A percentile compares a stretch with the other conserved stretches of the same genome.
Evolutionary conservation across 2,113 vertebrate genomes (phyloP).

Genomic region (Callionymus lyra): DNA sequence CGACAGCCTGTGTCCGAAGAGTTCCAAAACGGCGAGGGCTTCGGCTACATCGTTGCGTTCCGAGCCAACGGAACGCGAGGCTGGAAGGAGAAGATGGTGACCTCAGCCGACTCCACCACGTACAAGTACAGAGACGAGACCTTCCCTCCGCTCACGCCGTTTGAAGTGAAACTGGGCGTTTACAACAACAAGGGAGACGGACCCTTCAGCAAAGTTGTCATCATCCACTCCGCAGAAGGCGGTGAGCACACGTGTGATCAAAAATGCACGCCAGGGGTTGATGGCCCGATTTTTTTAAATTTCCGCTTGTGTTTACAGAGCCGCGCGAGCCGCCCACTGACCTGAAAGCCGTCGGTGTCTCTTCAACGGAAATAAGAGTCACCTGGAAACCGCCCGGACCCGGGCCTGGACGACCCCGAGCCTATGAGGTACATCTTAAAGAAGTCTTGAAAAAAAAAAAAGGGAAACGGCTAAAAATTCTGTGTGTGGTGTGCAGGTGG

Average conservation of each 20-base stretch:
- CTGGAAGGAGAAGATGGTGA: slow-evolving; percentile 98
- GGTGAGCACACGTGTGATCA: slow-evolving; percentile 67
- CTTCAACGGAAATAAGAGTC: slow-evolving; percentile 85
- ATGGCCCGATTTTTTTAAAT: not conserved
- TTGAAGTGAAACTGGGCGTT: slow-evolving; percentile 93
- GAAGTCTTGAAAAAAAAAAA: too few relatives aligned
- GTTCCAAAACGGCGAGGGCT: slow-evolving; percentile 93
- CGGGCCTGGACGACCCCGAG: slow-evolving; percentile 82
- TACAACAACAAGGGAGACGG: slow-evolving; percentile 98
- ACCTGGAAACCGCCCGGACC: slow-evolving; percentile 81
- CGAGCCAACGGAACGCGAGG: slow-evolving; percentile 88
- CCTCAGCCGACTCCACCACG: slow-evolving; percentile 85
- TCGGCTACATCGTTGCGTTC: slow-evolving; percentile 95
- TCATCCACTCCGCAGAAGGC: slow-evolving; percentile 78
- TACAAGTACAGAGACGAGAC: slow-evolving; percentile 96
- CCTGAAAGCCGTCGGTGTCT: slow-evolving; percentile 78
- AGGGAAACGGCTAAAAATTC: too few relatives aligned
- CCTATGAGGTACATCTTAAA: slow-evolving; percentile 83
- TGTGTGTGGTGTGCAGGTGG: slow-evolving; percentile 63
- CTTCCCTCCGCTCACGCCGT: slow-evolving; percentile 87
- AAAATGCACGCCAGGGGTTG: not conserved
- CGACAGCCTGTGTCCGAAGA: slow-evolving; percentile 90
- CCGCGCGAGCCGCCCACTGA: slow-evolving; percentile 81
- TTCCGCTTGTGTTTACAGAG: slow-evolving; percentile 66
- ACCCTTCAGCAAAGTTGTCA: slow-evolving; percentile 85